A percentile compares a stretch with the other conserved stretches of the same genome.
Evolutionary conservation across 1,140 invertebrate species (phyloP).

Genomic region (Argopecten irradians): DNA sequence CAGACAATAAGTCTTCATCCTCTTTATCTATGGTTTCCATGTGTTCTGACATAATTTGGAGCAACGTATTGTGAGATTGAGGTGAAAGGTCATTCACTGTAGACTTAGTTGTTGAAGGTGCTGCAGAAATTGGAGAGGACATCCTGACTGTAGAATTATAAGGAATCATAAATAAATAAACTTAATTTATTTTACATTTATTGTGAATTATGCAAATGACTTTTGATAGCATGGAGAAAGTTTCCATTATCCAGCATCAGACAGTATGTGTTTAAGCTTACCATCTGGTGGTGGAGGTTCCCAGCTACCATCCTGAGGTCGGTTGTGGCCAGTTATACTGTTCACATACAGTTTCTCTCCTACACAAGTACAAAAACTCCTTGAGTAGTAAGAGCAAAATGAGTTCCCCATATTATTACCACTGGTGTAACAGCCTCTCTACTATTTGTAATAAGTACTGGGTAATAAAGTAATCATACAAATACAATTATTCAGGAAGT

Average conservation of each 20-base stretch:
- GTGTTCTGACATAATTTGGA: constrained; percentile 40
- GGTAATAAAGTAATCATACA: no score
- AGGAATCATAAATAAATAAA: neutral
- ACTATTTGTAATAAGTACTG: no score
- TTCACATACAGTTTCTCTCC: constrained; percentile 54
- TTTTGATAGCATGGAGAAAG: neutral
- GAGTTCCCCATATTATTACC: no score
- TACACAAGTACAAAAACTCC: constrained; percentile 32
- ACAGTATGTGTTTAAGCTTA: neutral
- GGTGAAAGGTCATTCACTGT: constrained; percentile 33
- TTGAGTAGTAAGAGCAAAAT: no score
- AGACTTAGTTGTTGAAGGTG: neutral
- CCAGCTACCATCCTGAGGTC: neutral
- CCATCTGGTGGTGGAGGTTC: constrained; percentile 33
- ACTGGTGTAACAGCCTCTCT: no score
- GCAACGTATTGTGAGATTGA: constrained; percentile 27
- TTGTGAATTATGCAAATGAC: neutral
- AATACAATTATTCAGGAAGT: neutral
- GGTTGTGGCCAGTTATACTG: constrained; percentile 50
- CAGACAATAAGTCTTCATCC: constrained; percentile 45
- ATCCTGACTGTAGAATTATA: neutral
- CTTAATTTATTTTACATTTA: no score
- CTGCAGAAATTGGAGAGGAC: constrained; percentile 29
- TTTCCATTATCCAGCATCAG: neutral
- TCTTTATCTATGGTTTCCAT: constrained; percentile 38